Evolutionary conservation across 2,888 invertebrate genomes (phyloP), one percentile per base, ranked within the genome.

Genomic region (Drosophila acutilabella): DNA sequence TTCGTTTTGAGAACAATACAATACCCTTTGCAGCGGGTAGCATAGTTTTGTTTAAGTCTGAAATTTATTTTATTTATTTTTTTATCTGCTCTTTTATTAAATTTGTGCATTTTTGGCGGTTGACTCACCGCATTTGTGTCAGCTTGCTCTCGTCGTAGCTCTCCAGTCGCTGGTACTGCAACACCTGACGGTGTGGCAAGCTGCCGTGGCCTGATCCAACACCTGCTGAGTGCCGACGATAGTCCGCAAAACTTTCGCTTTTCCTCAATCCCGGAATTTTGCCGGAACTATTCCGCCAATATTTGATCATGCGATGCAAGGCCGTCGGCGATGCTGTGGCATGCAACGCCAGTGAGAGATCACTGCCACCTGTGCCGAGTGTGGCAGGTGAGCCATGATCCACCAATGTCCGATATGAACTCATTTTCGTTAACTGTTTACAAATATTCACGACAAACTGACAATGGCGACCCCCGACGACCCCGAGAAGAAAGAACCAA

Each of bases 221-320:
- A n/a, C 26, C n/a, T 16, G 40, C n/a, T 26, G 85, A 86, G 18
- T 87, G 85, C 0, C 86, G 71, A 1, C 86, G 77, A 74, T 90
- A 90, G 26, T 90, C 89, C 23, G 89, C 74, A 60, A 90, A 90
- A 57, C 90, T 90, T 16, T 89, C 85, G 64, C 90, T 90, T 48
- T 90, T 90, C 10, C 85, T 77, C 3, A 90, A 61, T 1, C 81
- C 80, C 18, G 81, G 73, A 11, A 82, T 71, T 45, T 82, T 83
- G 3, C 82, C 88, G 42, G 90, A 85, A 47, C 80, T 81, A 62
- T 90, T 90, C 1, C 90, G 90, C 90, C 90, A 90, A 54, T 90
- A 90, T 58, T 90, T 90, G 20, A 90, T 70, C 74, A 90, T 86
- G 18, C 88, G 88, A 72, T 90, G 88, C 36, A 90, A 67, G 0